phyloP scores from a whole-genome alignment of 1,140 invertebrate genomes.

The Anastrepha obliqua region DNA sequence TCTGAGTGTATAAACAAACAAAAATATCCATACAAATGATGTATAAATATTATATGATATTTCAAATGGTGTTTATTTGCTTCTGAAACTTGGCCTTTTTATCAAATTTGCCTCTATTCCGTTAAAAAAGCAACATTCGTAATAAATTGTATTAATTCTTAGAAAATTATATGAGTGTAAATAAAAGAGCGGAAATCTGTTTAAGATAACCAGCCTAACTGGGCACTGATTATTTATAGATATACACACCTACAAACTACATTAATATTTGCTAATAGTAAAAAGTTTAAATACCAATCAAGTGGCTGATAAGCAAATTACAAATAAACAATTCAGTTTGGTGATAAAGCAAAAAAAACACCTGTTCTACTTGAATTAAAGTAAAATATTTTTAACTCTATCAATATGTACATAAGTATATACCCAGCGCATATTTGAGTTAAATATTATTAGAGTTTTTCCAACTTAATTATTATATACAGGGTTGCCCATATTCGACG shows the following conservation, averaged over 20 bases:
- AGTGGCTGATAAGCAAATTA: neutral
- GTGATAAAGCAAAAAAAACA: too few species aligned
- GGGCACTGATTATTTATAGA: too few species aligned
- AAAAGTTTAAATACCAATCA: neutral
- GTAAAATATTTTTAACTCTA: too few species aligned
- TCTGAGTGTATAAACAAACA: too few species aligned
- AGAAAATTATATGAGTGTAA: neutral
- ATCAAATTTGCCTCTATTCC: neutral
- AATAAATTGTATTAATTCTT: slow-evolving; percentile 11
- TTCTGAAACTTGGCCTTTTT: too few species aligned
- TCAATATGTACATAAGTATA: too few species aligned
- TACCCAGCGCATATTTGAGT: too few species aligned
- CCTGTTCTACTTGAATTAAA: too few species aligned
- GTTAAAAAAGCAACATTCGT: neutral
- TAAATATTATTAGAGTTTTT: too few species aligned
- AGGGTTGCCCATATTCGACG: too few species aligned
- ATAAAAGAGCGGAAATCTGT: neutral
- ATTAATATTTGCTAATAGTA: neutral
- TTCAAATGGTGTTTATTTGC: too few species aligned
- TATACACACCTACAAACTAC: neutral
- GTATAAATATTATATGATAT: neutral
- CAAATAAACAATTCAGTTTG: neutral
- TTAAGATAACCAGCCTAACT: neutral
- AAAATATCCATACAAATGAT: neutral
- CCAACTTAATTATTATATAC: too few species aligned